Conservation (phyloP, 2,888 invertebrate species). For the Amphiduros pacificus region DNA sequence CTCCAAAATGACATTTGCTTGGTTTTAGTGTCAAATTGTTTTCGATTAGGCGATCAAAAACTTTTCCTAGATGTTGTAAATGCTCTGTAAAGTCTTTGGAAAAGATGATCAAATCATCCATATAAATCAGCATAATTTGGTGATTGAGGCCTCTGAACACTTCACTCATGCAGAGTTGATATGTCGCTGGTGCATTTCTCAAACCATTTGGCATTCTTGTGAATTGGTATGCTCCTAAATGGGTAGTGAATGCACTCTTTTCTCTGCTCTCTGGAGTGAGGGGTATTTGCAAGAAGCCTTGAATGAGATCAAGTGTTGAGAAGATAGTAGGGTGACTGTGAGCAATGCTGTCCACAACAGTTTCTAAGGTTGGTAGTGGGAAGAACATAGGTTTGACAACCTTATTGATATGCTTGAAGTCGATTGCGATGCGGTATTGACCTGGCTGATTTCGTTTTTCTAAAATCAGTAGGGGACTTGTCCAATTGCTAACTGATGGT, state of each 20-base stretch:
- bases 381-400: not conserved
- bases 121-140: slow-evolving; percentile 20
- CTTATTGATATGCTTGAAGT: not conserved
- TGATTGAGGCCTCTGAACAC: not conserved
- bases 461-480: not conserved
- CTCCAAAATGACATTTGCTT: not conserved
- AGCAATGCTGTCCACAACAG: not conserved
- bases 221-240: not conserved
- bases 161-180: not conserved
- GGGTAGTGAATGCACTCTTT: not conserved
- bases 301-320: not conserved
- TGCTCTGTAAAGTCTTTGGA: slow-evolving; percentile 12
- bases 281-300: not conserved
- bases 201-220: not conserved
- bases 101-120: slow-evolving; percentile 32
- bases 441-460: not conserved
- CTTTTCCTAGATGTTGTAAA: not conserved
- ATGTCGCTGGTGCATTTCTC: not conserved
- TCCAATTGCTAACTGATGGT: not conserved
- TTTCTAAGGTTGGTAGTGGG: not conserved
- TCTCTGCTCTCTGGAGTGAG: not conserved
- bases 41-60: not conserved
- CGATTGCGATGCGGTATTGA: not conserved
- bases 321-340: not conserved
- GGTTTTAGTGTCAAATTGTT: not conserved